Evolutionary conservation across 2,888 invertebrate species (phyloP).

Genomic region (Sphecodes monilicornis): DNA sequence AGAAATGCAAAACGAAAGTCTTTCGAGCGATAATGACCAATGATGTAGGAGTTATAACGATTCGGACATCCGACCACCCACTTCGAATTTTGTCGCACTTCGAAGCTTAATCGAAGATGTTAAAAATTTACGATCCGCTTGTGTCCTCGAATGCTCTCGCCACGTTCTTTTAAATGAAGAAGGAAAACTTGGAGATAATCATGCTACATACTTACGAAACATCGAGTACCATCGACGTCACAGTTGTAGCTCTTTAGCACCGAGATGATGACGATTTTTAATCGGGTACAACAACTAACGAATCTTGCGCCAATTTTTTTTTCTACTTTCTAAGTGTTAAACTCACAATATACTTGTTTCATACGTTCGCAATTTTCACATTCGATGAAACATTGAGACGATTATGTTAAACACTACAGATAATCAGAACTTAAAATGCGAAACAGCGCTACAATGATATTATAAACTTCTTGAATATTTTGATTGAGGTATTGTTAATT

Average conservation of each 20-base stretch:
- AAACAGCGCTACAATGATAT: no score
- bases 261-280: background rate
- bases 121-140: slow-evolving; percentile 59
- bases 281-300: background rate
- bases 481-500: background rate
- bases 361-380: background rate
- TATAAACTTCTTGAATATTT: background rate
- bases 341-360: no score
- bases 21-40: slow-evolving; percentile 46
- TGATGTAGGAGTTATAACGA: slow-evolving; percentile 45
- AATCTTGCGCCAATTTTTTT: background rate
- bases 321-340: background rate
- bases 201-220: background rate
- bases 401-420: no score
- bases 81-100: slow-evolving; percentile 18
- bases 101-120: slow-evolving; percentile 62
- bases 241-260: background rate
- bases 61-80: slow-evolving; percentile 46
- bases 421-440: background rate
- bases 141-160: slow-evolving; percentile 55
- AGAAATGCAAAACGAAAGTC: slow-evolving; percentile 40
- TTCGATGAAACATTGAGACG: no score
- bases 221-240: background rate
- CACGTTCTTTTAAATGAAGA: slow-evolving; percentile 21
- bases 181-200: slow-evolving; percentile 16